A percentile compares a stretch with the other conserved stretches of the same genome.
Evolutionary conservation across 1,140 invertebrate species (phyloP).

Genomic region (Acromyrmex heyeri): DNA sequence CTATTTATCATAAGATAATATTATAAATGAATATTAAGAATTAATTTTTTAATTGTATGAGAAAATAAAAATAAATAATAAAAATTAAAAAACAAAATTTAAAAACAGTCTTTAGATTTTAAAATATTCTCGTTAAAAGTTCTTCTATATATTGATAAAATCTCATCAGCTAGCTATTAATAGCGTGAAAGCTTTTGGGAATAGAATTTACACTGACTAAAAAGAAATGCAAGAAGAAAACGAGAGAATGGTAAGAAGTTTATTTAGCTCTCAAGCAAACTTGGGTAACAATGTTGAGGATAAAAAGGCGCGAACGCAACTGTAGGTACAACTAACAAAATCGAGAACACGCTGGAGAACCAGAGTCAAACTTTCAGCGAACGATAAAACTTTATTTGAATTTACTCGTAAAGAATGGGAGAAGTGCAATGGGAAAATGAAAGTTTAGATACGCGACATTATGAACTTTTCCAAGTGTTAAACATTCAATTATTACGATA

Average conservation of each 20-base stretch:
- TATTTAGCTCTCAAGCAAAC: constrained; percentile 50
- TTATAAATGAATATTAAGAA: not conserved
- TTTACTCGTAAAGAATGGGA: not conserved
- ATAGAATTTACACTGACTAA: constrained; percentile 2
- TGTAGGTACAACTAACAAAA: constrained; percentile 38
- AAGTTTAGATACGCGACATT: constrained; percentile 25
- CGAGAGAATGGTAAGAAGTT: constrained; percentile 40
- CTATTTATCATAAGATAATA: too few relatives aligned
- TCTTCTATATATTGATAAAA: constrained; percentile 21
- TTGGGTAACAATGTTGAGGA: constrained; percentile 57
- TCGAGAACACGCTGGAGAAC: constrained; percentile 19
- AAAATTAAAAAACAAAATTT: not conserved
- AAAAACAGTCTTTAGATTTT: not conserved
- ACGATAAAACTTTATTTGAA: constrained; percentile 52
- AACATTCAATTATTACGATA: constrained; percentile 21
- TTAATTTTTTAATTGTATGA: not conserved
- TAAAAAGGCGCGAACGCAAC: constrained; percentile 49
- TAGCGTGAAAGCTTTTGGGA: constrained; percentile 10
- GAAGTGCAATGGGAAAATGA: constrained; percentile 30
- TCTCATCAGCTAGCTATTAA: constrained; percentile 26
- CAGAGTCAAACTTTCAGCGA: constrained; percentile 35
- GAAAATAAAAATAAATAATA: not conserved
- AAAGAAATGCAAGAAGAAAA: constrained; percentile 12
- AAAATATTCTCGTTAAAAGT: not conserved
- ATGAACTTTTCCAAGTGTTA: constrained; percentile 45